A percentile compares a stretch with the other conserved stretches of the same genome.
phyloP scores from a whole-genome alignment of 2,113 vertebrate species.

The Noctilio leporinus region DNA sequence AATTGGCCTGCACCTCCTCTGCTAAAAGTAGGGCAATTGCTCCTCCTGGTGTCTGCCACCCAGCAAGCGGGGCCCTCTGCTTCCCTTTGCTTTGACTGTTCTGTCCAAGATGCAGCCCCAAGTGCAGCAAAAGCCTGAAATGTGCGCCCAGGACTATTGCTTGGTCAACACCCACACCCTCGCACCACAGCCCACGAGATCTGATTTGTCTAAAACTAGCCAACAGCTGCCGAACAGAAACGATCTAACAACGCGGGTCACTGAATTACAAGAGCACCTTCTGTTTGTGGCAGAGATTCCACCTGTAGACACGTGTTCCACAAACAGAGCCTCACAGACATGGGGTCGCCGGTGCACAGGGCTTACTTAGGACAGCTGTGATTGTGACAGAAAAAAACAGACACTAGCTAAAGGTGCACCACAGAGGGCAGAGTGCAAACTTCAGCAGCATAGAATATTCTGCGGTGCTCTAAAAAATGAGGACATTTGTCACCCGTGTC shows the following conservation, averaged over 20 bases:
- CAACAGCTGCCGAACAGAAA: not conserved
- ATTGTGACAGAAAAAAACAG: not conserved
- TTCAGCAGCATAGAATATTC: accelerated
- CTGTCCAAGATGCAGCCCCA: not conserved
- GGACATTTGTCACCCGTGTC: accelerated
- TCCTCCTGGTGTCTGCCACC: not conserved
- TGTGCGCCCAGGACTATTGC: accelerated
- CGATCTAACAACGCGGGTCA: accelerated
- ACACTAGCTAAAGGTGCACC: accelerated
- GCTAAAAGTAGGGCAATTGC: accelerated
- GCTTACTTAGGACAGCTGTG: not conserved
- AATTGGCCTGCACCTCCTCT: accelerated
- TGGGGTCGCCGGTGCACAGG: accelerated
- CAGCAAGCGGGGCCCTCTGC: accelerated
- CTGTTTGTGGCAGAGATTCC: accelerated
- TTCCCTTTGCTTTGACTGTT: no score
- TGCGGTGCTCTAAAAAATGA: accelerated
- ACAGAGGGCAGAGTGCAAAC: accelerated
- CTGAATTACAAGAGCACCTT: not conserved
- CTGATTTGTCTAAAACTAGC: not conserved
- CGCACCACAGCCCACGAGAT: accelerated
- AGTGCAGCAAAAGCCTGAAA: accelerated
- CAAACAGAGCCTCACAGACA: accelerated
- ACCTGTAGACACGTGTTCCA: accelerated
- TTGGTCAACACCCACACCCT: not conserved